Evolutionary conservation across 1,140 invertebrate species (phyloP).

Genomic region (Dendroctonus valens): DNA sequence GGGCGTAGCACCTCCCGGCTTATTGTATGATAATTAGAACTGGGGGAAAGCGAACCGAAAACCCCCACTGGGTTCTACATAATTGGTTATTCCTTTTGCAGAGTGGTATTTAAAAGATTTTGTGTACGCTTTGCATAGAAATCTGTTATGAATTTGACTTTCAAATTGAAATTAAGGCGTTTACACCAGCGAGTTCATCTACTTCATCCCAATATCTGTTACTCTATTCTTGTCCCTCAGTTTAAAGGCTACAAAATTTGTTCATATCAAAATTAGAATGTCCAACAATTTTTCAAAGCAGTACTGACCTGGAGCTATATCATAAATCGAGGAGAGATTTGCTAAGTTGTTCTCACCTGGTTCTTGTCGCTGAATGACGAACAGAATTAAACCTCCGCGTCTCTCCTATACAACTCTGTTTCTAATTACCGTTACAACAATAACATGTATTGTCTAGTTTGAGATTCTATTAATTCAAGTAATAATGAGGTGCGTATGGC

Average conservation of each 20-base stretch:
- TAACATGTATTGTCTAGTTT: constrained; percentile 18
- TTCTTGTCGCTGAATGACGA: constrained; percentile 21
- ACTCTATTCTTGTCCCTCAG: too few species aligned
- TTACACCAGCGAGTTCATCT: too few species aligned
- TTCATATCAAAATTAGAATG: too few species aligned
- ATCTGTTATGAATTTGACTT: too few species aligned
- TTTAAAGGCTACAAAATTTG: too few species aligned
- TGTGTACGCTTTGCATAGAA: background rate
- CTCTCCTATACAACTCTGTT: constrained; percentile 16
- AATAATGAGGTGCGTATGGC: too few species aligned
- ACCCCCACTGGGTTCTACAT: constrained; percentile 23
- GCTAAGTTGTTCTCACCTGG: constrained; percentile 27
- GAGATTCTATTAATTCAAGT: constrained; percentile 15
- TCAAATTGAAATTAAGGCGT: too few species aligned
- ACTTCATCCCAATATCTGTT: too few species aligned
- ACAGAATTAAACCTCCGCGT: constrained; percentile 22
- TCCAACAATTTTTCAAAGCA: too few species aligned
- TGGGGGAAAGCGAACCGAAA: constrained; percentile 29
- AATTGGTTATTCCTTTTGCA: constrained; percentile 20
- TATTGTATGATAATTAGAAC: constrained; percentile 45
- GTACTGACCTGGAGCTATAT: too few species aligned
- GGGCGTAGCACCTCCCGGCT: constrained; percentile 40
- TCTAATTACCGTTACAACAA: constrained; percentile 25
- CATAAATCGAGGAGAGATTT: constrained; percentile 5
- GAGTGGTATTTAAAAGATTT: constrained; percentile 4